Conservation (phyloP, 35 echinoderm and acorn worm species). For the Holothuria glaberrima region DNA sequence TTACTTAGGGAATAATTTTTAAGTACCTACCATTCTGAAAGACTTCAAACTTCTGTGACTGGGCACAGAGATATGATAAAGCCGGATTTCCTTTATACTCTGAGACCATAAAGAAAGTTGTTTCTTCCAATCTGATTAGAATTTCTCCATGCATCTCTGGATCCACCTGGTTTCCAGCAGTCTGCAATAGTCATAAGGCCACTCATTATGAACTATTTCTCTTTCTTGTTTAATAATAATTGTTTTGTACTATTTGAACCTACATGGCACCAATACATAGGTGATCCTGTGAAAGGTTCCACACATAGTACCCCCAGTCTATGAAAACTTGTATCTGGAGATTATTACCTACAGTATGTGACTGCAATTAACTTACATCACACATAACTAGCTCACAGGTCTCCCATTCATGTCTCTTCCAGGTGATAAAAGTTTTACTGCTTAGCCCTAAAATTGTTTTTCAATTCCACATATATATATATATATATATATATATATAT, state of each 20-base stretch:
- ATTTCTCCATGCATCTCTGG: conserved; percentile 69
- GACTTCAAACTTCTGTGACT: conserved; percentile 71
- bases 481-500: too few relatives aligned
- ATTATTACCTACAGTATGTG: background rate
- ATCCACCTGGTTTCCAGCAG: background rate
- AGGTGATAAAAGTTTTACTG: too few relatives aligned
- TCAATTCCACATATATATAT: too few relatives aligned
- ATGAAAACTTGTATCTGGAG: background rate
- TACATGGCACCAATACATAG: background rate
- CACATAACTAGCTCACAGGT: too few relatives aligned
- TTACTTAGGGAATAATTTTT: too few relatives aligned
- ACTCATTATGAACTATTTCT: background rate
- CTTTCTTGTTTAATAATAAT: background rate
- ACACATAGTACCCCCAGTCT: background rate
- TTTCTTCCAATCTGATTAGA: conserved; percentile 82
- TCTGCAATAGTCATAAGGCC: background rate
- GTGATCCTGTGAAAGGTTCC: background rate
- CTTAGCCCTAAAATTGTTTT: too few relatives aligned
- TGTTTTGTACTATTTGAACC: background rate
- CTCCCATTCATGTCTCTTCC: too few relatives aligned
- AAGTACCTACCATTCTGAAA: conserved; percentile 63
- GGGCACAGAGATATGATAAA: conserved; percentile 81
- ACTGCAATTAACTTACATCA: background rate
- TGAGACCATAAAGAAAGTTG: conserved; percentile 74
- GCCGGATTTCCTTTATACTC: conserved; percentile 81